Evolutionary conservation across 2,113 vertebrate genomes (phyloP), one percentile per base, ranked within the genome.

Genomic region (Campylorhamphus procurvoides): DNA sequence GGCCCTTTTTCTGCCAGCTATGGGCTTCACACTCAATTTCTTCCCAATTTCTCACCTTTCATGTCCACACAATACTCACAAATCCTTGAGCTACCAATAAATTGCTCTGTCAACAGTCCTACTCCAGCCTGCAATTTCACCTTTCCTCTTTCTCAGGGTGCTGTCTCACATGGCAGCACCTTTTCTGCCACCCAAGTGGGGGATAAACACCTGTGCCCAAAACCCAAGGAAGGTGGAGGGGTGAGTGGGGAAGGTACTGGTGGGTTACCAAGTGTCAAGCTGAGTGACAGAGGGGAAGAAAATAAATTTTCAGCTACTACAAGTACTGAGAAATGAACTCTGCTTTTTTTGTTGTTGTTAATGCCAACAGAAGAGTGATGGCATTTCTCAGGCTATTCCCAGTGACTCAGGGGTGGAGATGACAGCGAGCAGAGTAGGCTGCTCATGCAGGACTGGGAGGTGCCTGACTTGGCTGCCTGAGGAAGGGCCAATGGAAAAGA

Each of bases 61-160:
- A 28, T 4, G n/a, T 10, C 64, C 27, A 4, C 11, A 29, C n/a
- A 72, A 81, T 73, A 46, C 19, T 77, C 60, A 28, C 37, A 50
- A 79, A 66, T 52, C 37, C 40, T 14, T 64, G 33, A 73, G 29
- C 59, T 47, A 69, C 46, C 56, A 78, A 53, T 6, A 19, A 50
- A 50, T 55, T 40, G 35, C 40, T 75, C 23, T 71, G 44, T 18
- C 46, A 81, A 25, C 17, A 44, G 22, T 18, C 25, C 15, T 4
- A 17, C 35, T 67, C 19, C 46, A 81, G 37, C 29, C 59, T 84
- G 37, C 7, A 23, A 20, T 78, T 66, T 33, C 49, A 31, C 39
- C 39, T 59, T 25, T 20, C 56, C 33, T 28, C 56, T 25, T 46
- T 72, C 18, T 82, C 40, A 56, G 0, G 0, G 37, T 0, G 0